Evolutionary conservation across 2,888 invertebrate genomes (phyloP).

Genomic region (Lepeophtheirus nordmannii): DNA sequence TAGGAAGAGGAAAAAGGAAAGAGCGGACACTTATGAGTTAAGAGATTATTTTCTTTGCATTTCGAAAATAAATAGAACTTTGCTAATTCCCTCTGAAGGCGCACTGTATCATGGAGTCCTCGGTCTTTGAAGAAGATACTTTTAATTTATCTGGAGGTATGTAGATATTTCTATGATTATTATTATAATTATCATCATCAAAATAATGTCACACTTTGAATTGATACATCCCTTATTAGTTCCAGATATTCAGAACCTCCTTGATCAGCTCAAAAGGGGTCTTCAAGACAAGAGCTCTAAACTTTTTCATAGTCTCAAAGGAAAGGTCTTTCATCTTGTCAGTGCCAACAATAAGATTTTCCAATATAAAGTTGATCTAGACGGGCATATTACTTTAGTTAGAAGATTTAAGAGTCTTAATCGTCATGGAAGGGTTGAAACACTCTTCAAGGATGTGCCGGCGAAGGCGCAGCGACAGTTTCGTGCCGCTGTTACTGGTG

Average conservation of each 20-base stretch:
- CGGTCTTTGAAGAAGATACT: too few species aligned
- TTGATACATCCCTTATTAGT: not conserved
- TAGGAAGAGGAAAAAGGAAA: too few species aligned
- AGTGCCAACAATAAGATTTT: not conserved
- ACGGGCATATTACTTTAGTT: not conserved
- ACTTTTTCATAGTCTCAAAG: not conserved
- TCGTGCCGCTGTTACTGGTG: slow-evolving; percentile 14
- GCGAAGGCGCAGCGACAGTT: not conserved
- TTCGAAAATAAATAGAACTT: too few species aligned
- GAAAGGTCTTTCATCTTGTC: not conserved
- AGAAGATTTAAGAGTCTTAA: not conserved
- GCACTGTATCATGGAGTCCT: too few species aligned
- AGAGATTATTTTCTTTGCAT: too few species aligned
- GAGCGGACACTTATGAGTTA: too few species aligned
- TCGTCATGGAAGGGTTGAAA: not conserved
- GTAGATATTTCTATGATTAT: too few species aligned
- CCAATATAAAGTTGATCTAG: not conserved
- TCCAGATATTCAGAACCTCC: not conserved
- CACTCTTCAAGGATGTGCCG: too few species aligned
- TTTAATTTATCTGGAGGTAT: too few species aligned
- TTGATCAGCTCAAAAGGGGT: not conserved
- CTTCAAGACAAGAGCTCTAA: not conserved
- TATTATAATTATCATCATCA: too few species aligned
- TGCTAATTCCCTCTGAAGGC: too few species aligned
- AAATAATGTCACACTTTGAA: too few species aligned